These are phyloP conservation scores for Polydrusus cervinus DNA, from an alignment of 2,888 invertebrate genomes.

Conservation along the genomic window DNA sequence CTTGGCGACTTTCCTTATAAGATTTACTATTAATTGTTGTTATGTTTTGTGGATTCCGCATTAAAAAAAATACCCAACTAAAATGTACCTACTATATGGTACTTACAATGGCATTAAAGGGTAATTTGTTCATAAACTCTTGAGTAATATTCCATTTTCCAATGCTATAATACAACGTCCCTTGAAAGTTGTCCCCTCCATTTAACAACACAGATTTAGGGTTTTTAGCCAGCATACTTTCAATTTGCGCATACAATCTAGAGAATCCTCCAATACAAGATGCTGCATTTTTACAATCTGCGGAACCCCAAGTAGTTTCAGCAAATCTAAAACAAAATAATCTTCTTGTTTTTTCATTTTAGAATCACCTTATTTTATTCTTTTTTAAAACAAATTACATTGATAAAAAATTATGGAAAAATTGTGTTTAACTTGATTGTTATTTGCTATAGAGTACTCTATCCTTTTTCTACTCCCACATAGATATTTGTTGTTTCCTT, in stretches of 20 bases:
- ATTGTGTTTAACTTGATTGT: too few species aligned
- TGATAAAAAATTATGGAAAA: too few species aligned
- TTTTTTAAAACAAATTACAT: too few species aligned
- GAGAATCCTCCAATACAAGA: slow-evolving; percentile 83
- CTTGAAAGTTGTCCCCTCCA: slow-evolving; percentile 90
- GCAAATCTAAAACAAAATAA: slow-evolving; percentile 55
- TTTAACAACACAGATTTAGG: slow-evolving; percentile 81
- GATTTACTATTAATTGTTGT: too few species aligned
- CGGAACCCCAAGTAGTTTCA: slow-evolving; percentile 51
- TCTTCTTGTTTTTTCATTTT: neutral
- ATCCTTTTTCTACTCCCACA: too few species aligned
- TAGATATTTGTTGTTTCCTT: too few species aligned
- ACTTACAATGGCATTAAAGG: slow-evolving; percentile 84
- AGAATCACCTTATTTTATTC: too few species aligned
- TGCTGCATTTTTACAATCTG: slow-evolving; percentile 64
- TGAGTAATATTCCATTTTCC: slow-evolving; percentile 84
- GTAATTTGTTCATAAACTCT: slow-evolving; percentile 82
- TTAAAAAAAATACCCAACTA: too few species aligned
- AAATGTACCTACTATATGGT: too few species aligned
- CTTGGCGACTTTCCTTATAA: too few species aligned
- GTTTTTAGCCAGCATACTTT: slow-evolving; percentile 67
- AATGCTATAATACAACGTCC: slow-evolving; percentile 88
- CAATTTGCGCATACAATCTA: slow-evolving; percentile 76
- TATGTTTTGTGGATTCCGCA: too few species aligned
- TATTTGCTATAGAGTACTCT: too few species aligned